phyloP scores from a whole-genome alignment of 2,888 invertebrate genomes.

The Hypena proboscidalis region DNA sequence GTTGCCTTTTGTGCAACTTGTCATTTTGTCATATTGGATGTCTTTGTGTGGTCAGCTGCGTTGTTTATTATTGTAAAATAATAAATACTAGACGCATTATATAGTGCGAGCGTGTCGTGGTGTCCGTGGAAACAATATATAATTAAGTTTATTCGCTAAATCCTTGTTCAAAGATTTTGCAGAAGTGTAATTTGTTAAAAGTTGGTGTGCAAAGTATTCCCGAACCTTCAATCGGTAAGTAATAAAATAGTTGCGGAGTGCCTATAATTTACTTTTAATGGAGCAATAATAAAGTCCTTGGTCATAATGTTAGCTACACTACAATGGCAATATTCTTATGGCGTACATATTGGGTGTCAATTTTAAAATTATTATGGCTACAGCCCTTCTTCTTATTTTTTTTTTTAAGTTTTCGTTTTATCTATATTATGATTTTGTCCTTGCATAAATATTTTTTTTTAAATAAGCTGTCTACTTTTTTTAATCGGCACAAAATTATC shows the following conservation, averaged over 20 bases:
- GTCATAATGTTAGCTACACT: too few species aligned
- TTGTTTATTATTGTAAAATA: slow-evolving; percentile 46
- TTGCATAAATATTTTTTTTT: too few species aligned
- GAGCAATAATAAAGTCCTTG: slow-evolving; percentile 2
- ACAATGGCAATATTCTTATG: too few species aligned
- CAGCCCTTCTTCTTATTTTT: too few species aligned
- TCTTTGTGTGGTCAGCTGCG: slow-evolving; percentile 25
- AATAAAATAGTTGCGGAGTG: not conserved
- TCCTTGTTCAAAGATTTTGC: slow-evolving; percentile 38
- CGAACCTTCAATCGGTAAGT: slow-evolving; percentile 35
- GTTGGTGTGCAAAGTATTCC: slow-evolving; percentile 22
- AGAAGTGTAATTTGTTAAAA: slow-evolving; percentile 34
- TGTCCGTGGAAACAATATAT: slow-evolving; percentile 14
- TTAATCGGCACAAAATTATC: too few species aligned
- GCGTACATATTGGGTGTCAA: too few species aligned
- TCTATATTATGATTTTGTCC: too few species aligned
- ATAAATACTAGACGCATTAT: slow-evolving; percentile 33
- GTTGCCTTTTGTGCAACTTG: slow-evolving; percentile 19
- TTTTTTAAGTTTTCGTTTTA: too few species aligned
- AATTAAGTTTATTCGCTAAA: slow-evolving; percentile 32
- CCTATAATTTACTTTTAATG: slow-evolving; percentile 12
- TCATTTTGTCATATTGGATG: slow-evolving; percentile 21
- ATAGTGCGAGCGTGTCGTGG: slow-evolving; percentile 36
- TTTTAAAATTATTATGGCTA: too few species aligned
- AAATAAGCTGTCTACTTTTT: too few species aligned